Base-by-base conservation (phyloP, 2,888 invertebrate species). In the Nemotelus nigrinus region DNA sequence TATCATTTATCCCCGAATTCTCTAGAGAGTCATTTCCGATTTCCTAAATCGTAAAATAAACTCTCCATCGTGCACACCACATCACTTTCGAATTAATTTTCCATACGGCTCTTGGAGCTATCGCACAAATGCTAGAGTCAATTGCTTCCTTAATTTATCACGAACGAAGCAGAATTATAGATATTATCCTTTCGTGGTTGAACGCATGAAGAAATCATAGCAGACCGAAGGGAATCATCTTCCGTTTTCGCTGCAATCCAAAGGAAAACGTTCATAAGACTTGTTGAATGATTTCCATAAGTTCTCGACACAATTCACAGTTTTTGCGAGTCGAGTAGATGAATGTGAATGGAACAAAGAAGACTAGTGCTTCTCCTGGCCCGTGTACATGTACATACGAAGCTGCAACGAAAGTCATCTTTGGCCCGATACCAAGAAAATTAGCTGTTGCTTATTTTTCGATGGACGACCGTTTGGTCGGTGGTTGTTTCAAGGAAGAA, bases 211-310 rank as follows among this genome's bases (percentile, higher is more conserved):
- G 65, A 43, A 65, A 65, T 65, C 45, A 65, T 47, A 65, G 45
- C 8, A 8, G 50, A 50, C 6, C 6, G 8, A 50, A 50, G 50
- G 6, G 50, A 1, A 50, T 50, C 8, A 50, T 39, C 25, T 3
- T 60, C 53, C 53, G 53, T 50, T 50, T 50, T 50, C 53, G 10
- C 53, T 50, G 6, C 53, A 50, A 7, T 50, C 53, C 53, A 10
- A 10, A 10, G 7, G 53, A 50, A 50, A 50, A 50, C 7, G 53
- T 53, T 53, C 53, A 10, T 6, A 10, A 53, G 50, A 78, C 78
- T 78, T 78, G 78, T 78, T 78, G 78, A 78, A 74, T 72, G 71
- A 65, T 53, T 67, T 55, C 57, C 78, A 72, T 50, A 48, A 57
- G 57, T 58, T 63, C 74, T 74, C 67, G 67, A 74, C 67, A 74